Evolutionary conservation across 2,113 vertebrate genomes (phyloP).

Genomic region (Chlorocebus sabaeus): DNA sequence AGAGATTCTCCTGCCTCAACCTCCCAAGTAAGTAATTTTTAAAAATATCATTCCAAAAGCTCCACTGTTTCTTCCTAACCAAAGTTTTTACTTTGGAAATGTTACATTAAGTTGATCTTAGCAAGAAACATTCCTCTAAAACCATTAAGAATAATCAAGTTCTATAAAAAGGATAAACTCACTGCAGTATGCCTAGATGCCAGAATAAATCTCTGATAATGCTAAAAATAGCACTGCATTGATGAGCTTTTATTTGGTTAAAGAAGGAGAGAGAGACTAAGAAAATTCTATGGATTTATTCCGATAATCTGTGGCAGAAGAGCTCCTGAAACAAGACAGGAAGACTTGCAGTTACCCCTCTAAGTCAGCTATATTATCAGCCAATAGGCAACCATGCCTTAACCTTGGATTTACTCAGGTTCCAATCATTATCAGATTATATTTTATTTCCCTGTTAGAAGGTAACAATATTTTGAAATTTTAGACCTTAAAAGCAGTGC

Average conservation of each 20-base stretch:
- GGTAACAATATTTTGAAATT: not conserved
- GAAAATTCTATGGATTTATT: not conserved
- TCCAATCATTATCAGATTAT: not conserved
- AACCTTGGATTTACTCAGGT: not conserved
- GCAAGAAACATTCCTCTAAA: not conserved
- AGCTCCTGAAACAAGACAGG: not conserved
- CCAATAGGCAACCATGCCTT: not conserved
- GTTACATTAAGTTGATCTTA: conserved; percentile 7
- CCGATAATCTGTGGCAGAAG: not conserved
- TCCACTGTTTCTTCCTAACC: not conserved
- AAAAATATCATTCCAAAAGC: not conserved
- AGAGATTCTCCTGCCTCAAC: no score
- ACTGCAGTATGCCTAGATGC: not conserved
- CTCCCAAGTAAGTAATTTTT: conserved; percentile 2
- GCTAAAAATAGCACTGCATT: not conserved
- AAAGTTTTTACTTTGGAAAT: not conserved
- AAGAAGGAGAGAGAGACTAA: not conserved
- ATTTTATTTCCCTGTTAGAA: not conserved
- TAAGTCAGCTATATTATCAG: not conserved
- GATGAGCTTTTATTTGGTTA: not conserved
- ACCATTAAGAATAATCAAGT: not conserved
- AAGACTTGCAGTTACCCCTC: not conserved
- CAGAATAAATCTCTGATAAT: not conserved
- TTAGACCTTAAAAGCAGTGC: not conserved
- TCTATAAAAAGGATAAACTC: not conserved